A percentile compares a stretch with the other conserved stretches of the same genome.
phyloP scores from a whole-genome alignment of 2,797 vertebrate species.

The Perodicticus potto region DNA sequence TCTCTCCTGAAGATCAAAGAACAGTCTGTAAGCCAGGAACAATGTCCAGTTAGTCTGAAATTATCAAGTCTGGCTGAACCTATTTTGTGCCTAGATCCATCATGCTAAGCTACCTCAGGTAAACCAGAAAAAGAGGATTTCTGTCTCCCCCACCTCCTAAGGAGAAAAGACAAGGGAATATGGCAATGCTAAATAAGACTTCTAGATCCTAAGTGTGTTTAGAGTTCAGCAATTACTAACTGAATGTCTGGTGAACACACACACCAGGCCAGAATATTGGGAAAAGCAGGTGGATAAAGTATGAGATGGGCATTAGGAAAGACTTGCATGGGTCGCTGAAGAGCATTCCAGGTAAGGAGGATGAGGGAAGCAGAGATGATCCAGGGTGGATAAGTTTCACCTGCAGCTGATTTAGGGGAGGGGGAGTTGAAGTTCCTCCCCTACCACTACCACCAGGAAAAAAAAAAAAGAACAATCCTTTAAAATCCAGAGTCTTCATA shows the following conservation, averaged over 20 bases:
- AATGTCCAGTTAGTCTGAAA: conserved; percentile 17
- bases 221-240: neutral
- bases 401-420: neutral
- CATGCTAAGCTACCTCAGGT: neutral
- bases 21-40: neutral
- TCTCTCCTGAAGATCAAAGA: neutral
- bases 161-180: neutral
- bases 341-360: neutral
- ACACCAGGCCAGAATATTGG: neutral
- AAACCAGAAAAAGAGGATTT: neutral
- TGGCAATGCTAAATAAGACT: neutral
- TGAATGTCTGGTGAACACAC: neutral
- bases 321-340: neutral
- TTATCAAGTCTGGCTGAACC: neutral
- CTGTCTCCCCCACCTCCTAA: neutral
- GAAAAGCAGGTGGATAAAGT: neutral
- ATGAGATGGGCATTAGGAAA: neutral
- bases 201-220: neutral
- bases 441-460: neutral
- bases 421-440: neutral
- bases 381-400: neutral
- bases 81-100: neutral
- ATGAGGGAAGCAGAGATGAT: neutral
- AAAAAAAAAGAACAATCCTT: neutral
- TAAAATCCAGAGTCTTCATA: neutral